Conservation (phyloP, 2,113 vertebrate species). For the Myrmophylax atrothorax region DNA sequence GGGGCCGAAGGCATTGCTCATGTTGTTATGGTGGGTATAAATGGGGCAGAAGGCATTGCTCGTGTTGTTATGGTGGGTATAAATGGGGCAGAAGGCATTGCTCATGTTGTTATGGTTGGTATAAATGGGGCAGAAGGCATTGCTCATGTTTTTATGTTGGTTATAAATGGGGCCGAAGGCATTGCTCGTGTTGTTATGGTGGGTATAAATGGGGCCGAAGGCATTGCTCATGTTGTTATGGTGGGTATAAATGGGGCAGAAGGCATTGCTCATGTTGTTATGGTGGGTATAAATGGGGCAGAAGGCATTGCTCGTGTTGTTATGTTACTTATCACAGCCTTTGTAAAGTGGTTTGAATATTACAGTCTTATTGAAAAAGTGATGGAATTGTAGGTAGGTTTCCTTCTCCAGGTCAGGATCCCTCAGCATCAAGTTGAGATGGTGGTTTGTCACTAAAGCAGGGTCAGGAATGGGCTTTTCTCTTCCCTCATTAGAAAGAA, state of each 20-base stretch:
- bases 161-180: neutral
- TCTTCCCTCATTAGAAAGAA: neutral
- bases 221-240: accelerated
- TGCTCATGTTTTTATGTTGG: accelerated
- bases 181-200: accelerated
- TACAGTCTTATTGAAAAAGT: neutral
- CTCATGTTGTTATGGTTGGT: accelerated
- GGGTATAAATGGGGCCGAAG: neutral
- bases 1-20: neutral
- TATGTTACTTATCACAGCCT: neutral
- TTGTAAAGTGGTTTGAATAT: neutral
- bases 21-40: too few relatives aligned
- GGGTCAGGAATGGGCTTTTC: neutral
- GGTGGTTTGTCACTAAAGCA: neutral
- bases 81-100: neutral
- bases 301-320: neutral
- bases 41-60: neutral
- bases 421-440: accelerated
- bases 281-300: neutral
- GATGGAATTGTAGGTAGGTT: neutral
- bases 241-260: neutral
- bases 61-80: accelerated
- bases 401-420: neutral
- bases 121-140: neutral
- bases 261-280: accelerated